Evolutionary conservation across 2,888 invertebrate genomes (phyloP).

Genomic region (Drosophila paracracens): DNA sequence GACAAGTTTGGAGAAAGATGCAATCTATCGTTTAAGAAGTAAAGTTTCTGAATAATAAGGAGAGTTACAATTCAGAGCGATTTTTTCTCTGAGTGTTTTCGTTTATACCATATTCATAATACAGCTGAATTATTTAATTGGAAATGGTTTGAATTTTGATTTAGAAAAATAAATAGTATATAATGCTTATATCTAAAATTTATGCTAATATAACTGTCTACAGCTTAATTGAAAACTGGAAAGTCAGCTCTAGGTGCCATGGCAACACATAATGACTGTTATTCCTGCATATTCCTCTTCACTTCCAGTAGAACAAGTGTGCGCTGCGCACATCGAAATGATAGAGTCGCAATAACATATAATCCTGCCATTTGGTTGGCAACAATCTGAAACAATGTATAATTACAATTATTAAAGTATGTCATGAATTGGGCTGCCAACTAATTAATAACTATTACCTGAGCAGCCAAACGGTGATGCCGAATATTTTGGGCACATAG

Average conservation of each 20-base stretch:
- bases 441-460: conserved; percentile 61
- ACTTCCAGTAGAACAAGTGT: conserved; percentile 84
- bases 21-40: background rate
- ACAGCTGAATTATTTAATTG: background rate
- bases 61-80: background rate
- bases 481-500: conserved; percentile 84
- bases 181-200: conserved; percentile 23
- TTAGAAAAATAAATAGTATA: conserved; percentile 42
- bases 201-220: conserved; percentile 28
- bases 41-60: background rate
- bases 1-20: background rate
- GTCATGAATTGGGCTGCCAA: background rate
- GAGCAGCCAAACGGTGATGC: conserved; percentile 83
- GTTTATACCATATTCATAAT: background rate
- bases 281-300: conserved; percentile 12
- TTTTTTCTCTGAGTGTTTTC: background rate
- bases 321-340: conserved; percentile 82
- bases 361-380: conserved; percentile 84
- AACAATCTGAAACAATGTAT: conserved; percentile 65
- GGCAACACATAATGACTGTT: conserved; percentile 6
- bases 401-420: background rate
- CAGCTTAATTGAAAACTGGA: conserved; percentile 31
- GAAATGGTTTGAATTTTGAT: background rate
- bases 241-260: conserved; percentile 13
- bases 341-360: conserved; percentile 81